Conservation (phyloP, 2,888 invertebrate species). For the Monopis laevigella region DNA sequence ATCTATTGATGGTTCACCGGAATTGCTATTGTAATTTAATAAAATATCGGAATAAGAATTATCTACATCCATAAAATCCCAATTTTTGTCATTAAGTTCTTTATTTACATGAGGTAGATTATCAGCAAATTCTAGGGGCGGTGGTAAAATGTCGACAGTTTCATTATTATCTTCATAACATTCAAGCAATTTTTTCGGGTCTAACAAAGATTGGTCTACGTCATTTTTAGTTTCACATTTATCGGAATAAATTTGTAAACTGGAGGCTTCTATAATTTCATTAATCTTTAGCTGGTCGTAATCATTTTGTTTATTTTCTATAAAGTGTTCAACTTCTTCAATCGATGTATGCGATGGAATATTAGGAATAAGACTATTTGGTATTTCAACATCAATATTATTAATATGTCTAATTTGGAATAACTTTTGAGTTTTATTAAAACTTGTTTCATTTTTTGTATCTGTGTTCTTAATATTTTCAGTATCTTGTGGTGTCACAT, state of each 20-base stretch:
- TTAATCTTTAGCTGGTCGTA: neutral
- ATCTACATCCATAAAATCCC: too few species aligned
- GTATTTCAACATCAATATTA: slow-evolving; percentile 27
- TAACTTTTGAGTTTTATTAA: slow-evolving; percentile 23
- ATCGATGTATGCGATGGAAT: neutral
- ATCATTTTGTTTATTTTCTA: slow-evolving; percentile 18
- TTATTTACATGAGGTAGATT: slow-evolving; percentile 1
- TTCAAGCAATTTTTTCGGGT: slow-evolving; percentile 45
- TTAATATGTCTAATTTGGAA: slow-evolving; percentile 45
- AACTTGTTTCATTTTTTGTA: neutral
- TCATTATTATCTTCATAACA: slow-evolving; percentile 25
- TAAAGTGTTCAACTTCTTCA: slow-evolving; percentile 22
- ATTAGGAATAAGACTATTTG: slow-evolving; percentile 22
- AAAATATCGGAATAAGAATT: too few species aligned
- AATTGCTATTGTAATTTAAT: too few species aligned
- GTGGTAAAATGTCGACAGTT: slow-evolving; percentile 28
- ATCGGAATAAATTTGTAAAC: slow-evolving; percentile 21
- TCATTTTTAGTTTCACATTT: neutral
- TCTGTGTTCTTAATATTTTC: slow-evolving; percentile 22
- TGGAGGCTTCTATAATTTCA: slow-evolving; percentile 14
- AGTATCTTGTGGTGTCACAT: slow-evolving; percentile 8
- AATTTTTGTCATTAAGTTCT: neutral
- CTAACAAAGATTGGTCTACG: slow-evolving; percentile 28
- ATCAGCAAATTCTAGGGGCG: slow-evolving; percentile 41
- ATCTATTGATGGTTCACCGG: too few species aligned